Evolutionary conservation across 2,888 invertebrate species (phyloP).

Genomic region (Chironomus tentans): DNA sequence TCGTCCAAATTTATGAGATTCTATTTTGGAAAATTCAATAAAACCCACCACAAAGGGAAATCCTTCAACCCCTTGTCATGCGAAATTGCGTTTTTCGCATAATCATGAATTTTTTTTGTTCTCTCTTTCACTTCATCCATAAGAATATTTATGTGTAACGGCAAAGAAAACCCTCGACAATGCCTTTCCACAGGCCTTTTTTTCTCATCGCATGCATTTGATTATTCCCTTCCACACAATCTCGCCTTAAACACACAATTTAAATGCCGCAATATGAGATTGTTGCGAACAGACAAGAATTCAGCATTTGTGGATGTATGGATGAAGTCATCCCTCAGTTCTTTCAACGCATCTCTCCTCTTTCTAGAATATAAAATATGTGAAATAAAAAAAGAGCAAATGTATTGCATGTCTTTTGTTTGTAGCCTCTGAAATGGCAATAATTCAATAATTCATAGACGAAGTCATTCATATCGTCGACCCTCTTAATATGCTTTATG

Average conservation of each 20-base stretch:
- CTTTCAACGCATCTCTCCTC: background rate
- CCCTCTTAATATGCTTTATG: slow-evolving; percentile 15
- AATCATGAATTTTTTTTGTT: no score
- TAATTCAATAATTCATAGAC: slow-evolving; percentile 26
- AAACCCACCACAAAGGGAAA: no score
- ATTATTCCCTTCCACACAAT: background rate
- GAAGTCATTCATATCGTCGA: background rate
- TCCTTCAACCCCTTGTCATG: no score
- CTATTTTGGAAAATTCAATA: no score
- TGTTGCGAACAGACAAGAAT: background rate
- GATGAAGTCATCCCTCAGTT: background rate
- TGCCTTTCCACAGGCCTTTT: slow-evolving; percentile 24
- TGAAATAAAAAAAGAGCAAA: slow-evolving; percentile 14
- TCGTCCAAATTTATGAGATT: no score
- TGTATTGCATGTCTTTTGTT: slow-evolving; percentile 10
- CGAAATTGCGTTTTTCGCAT: no score
- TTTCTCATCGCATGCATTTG: slow-evolving; percentile 20
- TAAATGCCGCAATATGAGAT: slow-evolving; percentile 16
- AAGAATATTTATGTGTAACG: slow-evolving; percentile 17
- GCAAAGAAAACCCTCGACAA: slow-evolving; percentile 21
- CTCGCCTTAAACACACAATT: slow-evolving; percentile 23
- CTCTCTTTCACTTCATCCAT: background rate
- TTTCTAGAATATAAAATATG: no score
- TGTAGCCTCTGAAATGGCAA: slow-evolving; percentile 19
- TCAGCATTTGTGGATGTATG: background rate